Evolutionary conservation across 2,113 vertebrate species (phyloP).

Genomic region (Melozone crissalis): DNA sequence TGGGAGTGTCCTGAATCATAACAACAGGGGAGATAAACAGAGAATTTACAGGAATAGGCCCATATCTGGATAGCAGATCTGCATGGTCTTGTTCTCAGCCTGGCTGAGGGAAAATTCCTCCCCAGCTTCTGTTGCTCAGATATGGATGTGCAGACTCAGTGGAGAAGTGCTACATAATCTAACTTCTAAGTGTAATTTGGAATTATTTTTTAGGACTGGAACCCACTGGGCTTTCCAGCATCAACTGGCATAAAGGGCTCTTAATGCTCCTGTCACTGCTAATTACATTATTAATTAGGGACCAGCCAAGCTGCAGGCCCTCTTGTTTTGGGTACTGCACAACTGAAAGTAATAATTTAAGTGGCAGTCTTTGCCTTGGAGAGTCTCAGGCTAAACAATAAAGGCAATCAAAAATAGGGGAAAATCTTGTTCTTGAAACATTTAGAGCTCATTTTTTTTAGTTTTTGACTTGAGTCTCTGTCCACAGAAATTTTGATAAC

Average conservation of each 20-base stretch:
- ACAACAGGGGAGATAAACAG: background rate
- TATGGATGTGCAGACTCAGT: background rate
- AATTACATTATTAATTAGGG: slow-evolving; percentile 35
- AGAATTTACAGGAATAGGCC: background rate
- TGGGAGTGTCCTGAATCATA: background rate
- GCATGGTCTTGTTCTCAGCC: background rate
- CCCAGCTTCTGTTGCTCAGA: background rate
- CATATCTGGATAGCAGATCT: background rate
- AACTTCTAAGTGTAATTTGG: background rate
- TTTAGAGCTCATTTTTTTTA: background rate
- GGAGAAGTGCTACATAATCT: background rate
- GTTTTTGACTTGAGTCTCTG: background rate
- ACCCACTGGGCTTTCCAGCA: background rate
- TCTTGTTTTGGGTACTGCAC: background rate
- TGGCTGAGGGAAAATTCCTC: background rate
- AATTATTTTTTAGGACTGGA: background rate
- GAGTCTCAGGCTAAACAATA: background rate
- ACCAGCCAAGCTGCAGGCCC: background rate
- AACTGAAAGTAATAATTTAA: background rate
- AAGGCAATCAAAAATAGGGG: background rate
- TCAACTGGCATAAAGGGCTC: background rate
- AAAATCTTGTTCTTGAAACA: background rate
- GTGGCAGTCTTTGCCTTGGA: background rate
- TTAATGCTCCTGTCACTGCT: background rate
- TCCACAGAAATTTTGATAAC: background rate